phyloP scores from a whole-genome alignment of 2,797 vertebrate species.

The Heteromormyrus szaboi region DNA sequence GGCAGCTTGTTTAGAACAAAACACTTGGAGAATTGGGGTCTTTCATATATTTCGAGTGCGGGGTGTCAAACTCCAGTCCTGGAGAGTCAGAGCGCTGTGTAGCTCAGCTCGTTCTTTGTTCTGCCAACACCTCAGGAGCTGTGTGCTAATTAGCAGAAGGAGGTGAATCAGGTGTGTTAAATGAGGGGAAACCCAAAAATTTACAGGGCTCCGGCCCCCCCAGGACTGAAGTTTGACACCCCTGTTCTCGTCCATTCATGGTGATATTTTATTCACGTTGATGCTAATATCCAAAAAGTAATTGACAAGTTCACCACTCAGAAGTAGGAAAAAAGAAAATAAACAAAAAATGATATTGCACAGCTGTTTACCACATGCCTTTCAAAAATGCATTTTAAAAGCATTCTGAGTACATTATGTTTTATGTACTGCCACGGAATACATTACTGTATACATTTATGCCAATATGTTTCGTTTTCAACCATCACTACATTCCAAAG shows the following conservation, averaged over 20 bases:
- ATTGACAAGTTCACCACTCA: neutral
- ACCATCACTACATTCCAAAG: neutral
- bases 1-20: neutral
- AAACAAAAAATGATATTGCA: neutral
- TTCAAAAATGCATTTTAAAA: neutral
- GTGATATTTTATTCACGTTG: neutral
- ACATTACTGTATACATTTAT: neutral
- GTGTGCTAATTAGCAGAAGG: neutral
- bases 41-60: neutral
- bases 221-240: neutral
- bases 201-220: neutral
- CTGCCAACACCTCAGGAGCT: neutral
- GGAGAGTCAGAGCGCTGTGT: neutral
- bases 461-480: neutral
- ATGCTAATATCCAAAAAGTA: neutral
- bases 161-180: neutral
- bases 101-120: neutral
- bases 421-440: neutral
- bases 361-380: neutral
- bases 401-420: neutral
- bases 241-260: neutral
- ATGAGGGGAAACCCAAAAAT: neutral
- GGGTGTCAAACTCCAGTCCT: neutral
- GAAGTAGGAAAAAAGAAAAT: neutral
- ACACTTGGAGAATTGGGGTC: neutral